A percentile compares a stretch with the other conserved stretches of the same genome.
Evolutionary conservation across 2,888 invertebrate species (phyloP).

Genomic region (Spilarctia lutea): DNA sequence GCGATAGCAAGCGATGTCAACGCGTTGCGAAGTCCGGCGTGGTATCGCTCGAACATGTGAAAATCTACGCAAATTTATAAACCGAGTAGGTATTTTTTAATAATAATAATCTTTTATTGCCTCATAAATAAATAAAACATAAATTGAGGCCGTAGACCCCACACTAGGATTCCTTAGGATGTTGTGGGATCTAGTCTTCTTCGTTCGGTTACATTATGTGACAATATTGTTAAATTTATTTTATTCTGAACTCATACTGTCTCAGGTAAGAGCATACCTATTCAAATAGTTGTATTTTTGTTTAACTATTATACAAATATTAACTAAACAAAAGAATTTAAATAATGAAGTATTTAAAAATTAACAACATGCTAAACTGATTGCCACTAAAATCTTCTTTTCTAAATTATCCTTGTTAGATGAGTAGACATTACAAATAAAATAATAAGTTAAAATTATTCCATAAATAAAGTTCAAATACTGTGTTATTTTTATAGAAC

Average conservation of each 20-base stretch:
- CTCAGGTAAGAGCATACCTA: not conserved
- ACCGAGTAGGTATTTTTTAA: not conserved
- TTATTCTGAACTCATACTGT: not conserved
- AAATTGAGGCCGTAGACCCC: too few species aligned
- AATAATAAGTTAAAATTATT: not conserved
- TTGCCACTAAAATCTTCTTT: not conserved
- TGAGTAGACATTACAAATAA: not conserved
- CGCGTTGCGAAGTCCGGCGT: slow-evolving; percentile 86
- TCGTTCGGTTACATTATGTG: too few species aligned
- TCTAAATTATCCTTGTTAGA: not conserved
- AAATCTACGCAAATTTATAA: slow-evolving; percentile 67
- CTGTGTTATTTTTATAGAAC: not conserved
- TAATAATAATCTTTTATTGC: too few species aligned
- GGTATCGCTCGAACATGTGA: slow-evolving; percentile 88
- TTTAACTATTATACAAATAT: too few species aligned
- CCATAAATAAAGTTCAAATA: not conserved
- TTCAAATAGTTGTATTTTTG: too few species aligned
- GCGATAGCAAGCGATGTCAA: slow-evolving; percentile 88
- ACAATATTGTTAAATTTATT: not conserved
- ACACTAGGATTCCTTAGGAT: too few species aligned
- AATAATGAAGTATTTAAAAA: not conserved
- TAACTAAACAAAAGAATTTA: not conserved
- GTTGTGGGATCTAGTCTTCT: too few species aligned
- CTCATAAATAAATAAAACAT: too few species aligned
- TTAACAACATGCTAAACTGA: not conserved